Evolutionary conservation across 2,113 vertebrate species (phyloP), one percentile per base, ranked within the genome.

Genomic region (Puntigrus tetrazona): DNA sequence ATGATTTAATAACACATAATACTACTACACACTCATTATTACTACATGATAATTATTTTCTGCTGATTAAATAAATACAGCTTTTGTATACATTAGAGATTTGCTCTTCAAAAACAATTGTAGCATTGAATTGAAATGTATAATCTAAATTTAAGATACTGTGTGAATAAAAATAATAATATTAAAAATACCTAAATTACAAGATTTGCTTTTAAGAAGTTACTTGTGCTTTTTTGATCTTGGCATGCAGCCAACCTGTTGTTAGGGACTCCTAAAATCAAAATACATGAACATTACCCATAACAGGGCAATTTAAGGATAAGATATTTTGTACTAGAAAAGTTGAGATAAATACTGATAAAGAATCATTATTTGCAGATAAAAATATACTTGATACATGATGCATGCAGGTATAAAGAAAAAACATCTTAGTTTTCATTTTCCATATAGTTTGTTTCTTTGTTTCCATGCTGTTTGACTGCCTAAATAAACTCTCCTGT

Each of bases 251-350:
- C n/a, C n/a, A n/a, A n/a, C n/a, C n/a, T n/a, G n/a, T n/a, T n/a
- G n/a, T n/a, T n/a, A n/a, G n/a, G n/a, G n/a, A n/a, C n/a, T n/a
- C n/a, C n/a, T n/a, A n/a, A n/a, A n/a, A n/a, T n/a, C n/a, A n/a
- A n/a, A n/a, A n/a, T n/a, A n/a, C n/a, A n/a, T 41, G 47, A 86
- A 86, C 55, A 86, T 77, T 86, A 86, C 61, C 70, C 59, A 69
- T 27, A n/a, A n/a, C 13, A 7, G 47, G 31, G n/a, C n/a, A n/a
- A n/a, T n/a, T n/a, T n/a, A 67, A 67, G 31, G 34, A n/a, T 41
- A n/a, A 70, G 4, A 22, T 38, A 4, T 5, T n/a, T 22, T 70
- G 36, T 70, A 22, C 25, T 61, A 4, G 25, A 22, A 57, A 63
- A 63, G 14, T 29, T 41, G 18, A 70, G 20, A n/a, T 70, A 22